phyloP scores from a whole-genome alignment of 2,888 invertebrate species.

The Orthosia incerta region DNA sequence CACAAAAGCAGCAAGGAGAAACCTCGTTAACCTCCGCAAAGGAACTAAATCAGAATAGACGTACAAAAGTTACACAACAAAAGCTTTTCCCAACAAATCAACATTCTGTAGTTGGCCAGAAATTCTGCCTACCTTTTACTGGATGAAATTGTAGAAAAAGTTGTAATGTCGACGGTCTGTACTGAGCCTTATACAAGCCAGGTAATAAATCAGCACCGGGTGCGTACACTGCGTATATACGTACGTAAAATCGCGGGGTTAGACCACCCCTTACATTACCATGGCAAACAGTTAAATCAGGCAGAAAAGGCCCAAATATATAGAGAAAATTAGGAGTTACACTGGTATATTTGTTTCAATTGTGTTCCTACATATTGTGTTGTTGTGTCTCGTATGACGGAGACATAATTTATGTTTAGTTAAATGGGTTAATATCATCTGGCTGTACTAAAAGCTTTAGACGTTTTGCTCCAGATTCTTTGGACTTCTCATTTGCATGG shows the following conservation, averaged over 20 bases:
- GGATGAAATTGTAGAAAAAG: slow-evolving; percentile 14
- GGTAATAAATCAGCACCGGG: slow-evolving; percentile 56
- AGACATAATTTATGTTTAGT: slow-evolving; percentile 30
- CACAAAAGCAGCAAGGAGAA: slow-evolving; percentile 31
- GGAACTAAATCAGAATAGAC: slow-evolving; percentile 43
- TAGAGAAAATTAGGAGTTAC: slow-evolving; percentile 55
- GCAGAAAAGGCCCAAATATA: slow-evolving; percentile 45
- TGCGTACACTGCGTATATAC: slow-evolving; percentile 49
- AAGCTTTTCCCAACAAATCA: slow-evolving; percentile 51
- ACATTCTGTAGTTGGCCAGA: slow-evolving; percentile 42
- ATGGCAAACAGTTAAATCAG: slow-evolving; percentile 63
- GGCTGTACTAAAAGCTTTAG: slow-evolving; percentile 26
- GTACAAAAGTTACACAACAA: slow-evolving; percentile 49
- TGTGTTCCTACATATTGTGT: slow-evolving; percentile 22
- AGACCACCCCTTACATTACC: slow-evolving; percentile 54
- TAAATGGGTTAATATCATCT: slow-evolving; percentile 46
- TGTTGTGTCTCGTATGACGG: slow-evolving; percentile 19
- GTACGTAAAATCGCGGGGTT: slow-evolving; percentile 50
- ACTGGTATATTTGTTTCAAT: slow-evolving; percentile 56
- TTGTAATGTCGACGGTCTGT: slow-evolving; percentile 41
- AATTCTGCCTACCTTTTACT: slow-evolving; percentile 40
- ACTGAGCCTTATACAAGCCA: slow-evolving; percentile 32
- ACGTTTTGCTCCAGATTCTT: slow-evolving; percentile 36
- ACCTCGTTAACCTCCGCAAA: slow-evolving; percentile 45
- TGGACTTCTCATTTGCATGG: slow-evolving; percentile 38